Percentiles rank a stretch among this genome's conserved stretches.
These are phyloP conservation scores for Thecocarcelia acutangulata DNA, from an alignment of 2,888 invertebrate genomes.

Conservation along the genomic window DNA sequence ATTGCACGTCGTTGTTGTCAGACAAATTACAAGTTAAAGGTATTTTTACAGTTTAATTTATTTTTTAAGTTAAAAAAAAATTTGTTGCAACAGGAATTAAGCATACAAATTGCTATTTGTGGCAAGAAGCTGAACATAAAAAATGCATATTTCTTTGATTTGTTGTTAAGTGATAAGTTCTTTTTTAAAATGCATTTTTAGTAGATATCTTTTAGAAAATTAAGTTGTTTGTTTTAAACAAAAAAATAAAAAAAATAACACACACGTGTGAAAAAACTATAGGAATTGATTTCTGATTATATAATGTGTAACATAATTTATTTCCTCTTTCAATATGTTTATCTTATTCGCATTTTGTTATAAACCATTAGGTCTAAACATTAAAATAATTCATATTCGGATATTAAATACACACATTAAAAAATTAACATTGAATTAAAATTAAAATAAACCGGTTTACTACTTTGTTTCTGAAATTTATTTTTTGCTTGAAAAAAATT, in stretches of 20 bases:
- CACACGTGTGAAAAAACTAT: no score
- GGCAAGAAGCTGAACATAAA: conserved; percentile 5
- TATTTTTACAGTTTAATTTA: conserved; percentile 4
- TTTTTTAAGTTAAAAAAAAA: conserved; percentile 2
- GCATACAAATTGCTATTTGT: conserved; percentile 30
- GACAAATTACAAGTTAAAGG: conserved; percentile 53
- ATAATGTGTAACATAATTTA: no score
- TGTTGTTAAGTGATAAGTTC: no score
- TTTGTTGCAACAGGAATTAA: conserved; percentile 8
- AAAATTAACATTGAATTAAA: background rate
- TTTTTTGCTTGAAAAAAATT: conserved; percentile 7
- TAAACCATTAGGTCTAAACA: no score
- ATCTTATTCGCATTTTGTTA: no score
- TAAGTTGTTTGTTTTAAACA: no score
- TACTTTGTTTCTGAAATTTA: background rate
- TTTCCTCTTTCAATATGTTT: no score
- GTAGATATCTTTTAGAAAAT: no score
- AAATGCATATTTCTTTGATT: no score
- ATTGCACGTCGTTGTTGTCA: conserved; percentile 20
- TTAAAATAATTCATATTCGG: background rate
- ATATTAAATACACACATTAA: background rate
- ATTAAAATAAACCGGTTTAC: conserved; percentile 37
- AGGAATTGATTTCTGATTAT: no score
- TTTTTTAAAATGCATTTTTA: no score
- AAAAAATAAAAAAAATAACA: no score